phyloP scores from a whole-genome alignment of 2,113 vertebrate genomes.

The Probosciger aterrimus region DNA sequence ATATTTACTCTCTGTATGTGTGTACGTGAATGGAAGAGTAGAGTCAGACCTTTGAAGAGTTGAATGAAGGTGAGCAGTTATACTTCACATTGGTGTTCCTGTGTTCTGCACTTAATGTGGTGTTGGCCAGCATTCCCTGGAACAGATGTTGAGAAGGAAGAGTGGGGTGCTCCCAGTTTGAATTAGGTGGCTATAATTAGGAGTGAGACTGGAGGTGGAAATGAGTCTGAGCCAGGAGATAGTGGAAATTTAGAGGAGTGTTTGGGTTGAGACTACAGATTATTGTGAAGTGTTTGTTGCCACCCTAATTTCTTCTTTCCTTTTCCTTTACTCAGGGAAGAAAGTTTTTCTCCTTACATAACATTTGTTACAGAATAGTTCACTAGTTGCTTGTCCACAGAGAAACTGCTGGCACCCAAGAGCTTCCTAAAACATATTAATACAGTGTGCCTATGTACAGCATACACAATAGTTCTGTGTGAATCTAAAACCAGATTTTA shows the following conservation, averaged over 20 bases:
- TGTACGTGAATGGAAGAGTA: background rate
- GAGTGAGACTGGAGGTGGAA: background rate
- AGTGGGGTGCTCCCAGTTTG: background rate
- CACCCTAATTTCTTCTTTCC: background rate
- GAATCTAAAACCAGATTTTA: background rate
- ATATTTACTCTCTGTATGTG: background rate
- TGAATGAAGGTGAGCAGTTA: background rate
- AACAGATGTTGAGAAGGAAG: background rate
- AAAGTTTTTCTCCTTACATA: background rate
- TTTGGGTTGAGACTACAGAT: background rate
- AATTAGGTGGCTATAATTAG: background rate
- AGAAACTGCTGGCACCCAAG: background rate
- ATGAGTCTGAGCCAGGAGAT: background rate
- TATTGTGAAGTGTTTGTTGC: background rate
- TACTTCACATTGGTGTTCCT: background rate
- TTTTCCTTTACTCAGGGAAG: background rate
- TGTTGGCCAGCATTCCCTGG: background rate
- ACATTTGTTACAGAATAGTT: background rate
- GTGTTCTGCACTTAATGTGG: background rate
- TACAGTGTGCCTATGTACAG: background rate
- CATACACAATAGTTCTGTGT: background rate
- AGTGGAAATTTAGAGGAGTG: background rate
- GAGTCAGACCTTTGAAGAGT: background rate
- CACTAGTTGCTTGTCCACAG: background rate
- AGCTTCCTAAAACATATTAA: background rate